These are phyloP conservation scores for Maniola hyperantus DNA, from an alignment of 2,888 invertebrate genomes.

Conservation along the genomic window DNA sequence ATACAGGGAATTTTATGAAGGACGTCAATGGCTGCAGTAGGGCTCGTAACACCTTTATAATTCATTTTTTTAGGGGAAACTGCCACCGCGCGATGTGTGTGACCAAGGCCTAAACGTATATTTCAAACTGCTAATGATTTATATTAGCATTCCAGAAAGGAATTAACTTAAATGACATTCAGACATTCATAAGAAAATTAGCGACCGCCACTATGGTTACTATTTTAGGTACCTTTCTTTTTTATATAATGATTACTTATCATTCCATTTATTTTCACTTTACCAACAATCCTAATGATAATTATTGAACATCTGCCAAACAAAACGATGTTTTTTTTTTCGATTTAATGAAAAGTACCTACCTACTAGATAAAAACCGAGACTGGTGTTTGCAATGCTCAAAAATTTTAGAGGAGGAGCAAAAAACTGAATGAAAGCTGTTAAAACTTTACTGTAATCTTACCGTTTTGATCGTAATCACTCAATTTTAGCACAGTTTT, in stretches of 20 bases:
- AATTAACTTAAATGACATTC: constrained; percentile 19
- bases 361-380: too few species aligned
- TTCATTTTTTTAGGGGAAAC: not conserved
- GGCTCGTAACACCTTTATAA: not conserved
- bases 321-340: too few species aligned
- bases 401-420: too few species aligned
- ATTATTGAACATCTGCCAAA: too few species aligned
- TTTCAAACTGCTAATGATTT: constrained; percentile 21
- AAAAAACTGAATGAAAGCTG: too few species aligned
- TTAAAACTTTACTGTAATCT: too few species aligned
- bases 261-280: constrained; percentile 12
- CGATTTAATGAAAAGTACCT: too few species aligned
- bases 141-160: constrained; percentile 18
- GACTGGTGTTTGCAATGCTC: too few species aligned
- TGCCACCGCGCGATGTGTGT: not conserved
- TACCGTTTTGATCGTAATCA: too few species aligned
- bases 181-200: constrained; percentile 16
- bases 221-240: constrained; percentile 1
- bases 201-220: constrained; percentile 2
- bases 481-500: too few species aligned
- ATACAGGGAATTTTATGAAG: not conserved
- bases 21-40: too few species aligned
- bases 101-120: constrained; percentile 2
- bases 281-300: constrained; percentile 37
- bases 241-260: constrained; percentile 2